Percentiles rank a stretch among this genome's conserved stretches.
phyloP scores from a whole-genome alignment of 1,140 invertebrate genomes.

The Radopholus similis region DNA sequence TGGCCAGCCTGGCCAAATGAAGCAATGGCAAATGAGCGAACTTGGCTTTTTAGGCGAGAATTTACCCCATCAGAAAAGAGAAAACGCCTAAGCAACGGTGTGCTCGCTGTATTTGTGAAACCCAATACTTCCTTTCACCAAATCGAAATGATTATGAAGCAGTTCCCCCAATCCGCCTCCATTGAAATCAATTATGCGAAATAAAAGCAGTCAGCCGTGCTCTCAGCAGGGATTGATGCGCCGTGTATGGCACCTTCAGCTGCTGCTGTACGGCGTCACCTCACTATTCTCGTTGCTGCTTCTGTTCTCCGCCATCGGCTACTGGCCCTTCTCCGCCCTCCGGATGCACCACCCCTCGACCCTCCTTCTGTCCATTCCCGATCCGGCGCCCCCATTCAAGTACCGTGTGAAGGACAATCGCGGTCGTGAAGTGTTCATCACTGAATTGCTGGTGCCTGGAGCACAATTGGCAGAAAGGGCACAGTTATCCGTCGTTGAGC shows the following conservation, averaged over 20 bases:
- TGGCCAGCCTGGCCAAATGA: neutral
- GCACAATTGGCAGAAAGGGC: constrained; percentile 2
- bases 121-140: neutral
- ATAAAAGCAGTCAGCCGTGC: neutral
- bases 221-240: neutral
- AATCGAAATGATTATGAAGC: too few relatives aligned
- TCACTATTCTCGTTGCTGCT: neutral
- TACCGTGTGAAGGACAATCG: constrained; percentile 1
- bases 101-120: neutral
- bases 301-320: neutral
- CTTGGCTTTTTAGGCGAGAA: neutral
- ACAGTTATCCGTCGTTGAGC: neutral
- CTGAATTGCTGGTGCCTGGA: neutral
- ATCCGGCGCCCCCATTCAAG: constrained; percentile 3
- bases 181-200: neutral
- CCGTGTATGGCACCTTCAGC: neutral
- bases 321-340: neutral
- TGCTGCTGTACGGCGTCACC: neutral
- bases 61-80: neutral
- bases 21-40: neutral
- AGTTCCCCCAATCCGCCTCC: too few relatives aligned
- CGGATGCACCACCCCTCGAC: neutral
- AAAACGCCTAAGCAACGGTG: neutral
- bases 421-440: constrained; percentile 1
- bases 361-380: neutral